Conservation (phyloP, 2,113 vertebrate species). For the Thymallus thymallus region DNA sequence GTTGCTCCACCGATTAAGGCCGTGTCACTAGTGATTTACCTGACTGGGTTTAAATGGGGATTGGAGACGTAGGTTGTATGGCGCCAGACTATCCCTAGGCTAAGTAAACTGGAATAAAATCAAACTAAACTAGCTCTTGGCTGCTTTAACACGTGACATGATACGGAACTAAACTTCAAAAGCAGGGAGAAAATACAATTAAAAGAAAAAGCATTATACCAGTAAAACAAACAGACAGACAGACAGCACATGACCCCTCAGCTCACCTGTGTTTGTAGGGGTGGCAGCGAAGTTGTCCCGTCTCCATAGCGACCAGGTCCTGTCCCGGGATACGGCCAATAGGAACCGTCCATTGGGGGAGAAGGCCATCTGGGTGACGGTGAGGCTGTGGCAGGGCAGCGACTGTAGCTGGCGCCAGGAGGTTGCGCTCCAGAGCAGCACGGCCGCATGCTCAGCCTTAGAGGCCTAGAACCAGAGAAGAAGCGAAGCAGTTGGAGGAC, state of each 20-base stretch:
- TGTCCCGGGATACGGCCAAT: conserved; percentile 92
- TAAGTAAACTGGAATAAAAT: too few relatives aligned
- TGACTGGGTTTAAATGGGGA: not conserved
- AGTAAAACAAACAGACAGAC: not conserved
- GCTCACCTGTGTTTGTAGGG: conserved; percentile 25
- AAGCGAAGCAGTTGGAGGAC: not conserved
- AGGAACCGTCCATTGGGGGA: conserved; percentile 85
- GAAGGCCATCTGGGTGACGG: conserved; percentile 95
- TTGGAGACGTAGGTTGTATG: not conserved
- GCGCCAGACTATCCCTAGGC: not conserved
- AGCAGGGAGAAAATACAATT: not conserved
- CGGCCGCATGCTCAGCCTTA: conserved; percentile 88
- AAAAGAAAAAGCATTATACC: not conserved
- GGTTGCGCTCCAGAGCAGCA: conserved; percentile 89
- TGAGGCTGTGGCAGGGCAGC: conserved; percentile 88
- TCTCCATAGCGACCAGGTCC: conserved; percentile 95
- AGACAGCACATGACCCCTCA: not conserved
- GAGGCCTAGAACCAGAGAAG: conserved; percentile 76
- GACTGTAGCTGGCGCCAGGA: conserved; percentile 90
- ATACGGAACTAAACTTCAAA: not conserved
- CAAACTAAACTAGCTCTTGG: too few relatives aligned
- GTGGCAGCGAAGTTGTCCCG: conserved; percentile 52
- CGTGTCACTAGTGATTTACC: conserved; percentile 38
- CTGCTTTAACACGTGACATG: not conserved
- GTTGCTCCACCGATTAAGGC: conserved; percentile 15